Conservation (phyloP, 2,113 vertebrate genomes). For the Tragelaphus scriptus region DNA sequence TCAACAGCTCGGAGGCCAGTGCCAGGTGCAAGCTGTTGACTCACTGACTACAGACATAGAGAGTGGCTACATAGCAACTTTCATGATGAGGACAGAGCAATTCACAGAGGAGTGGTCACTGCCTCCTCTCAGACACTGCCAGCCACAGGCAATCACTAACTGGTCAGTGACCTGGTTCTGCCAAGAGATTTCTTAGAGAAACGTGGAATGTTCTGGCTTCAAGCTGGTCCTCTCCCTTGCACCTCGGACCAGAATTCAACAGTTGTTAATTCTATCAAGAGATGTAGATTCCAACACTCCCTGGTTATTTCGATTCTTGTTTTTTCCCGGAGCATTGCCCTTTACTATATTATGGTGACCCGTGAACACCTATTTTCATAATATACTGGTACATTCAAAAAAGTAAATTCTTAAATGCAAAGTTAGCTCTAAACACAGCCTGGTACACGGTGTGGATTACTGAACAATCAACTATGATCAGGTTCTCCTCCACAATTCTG, state of each 20-base stretch:
- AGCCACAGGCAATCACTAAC: neutral
- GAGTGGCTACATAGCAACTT: neutral
- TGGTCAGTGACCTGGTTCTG: neutral
- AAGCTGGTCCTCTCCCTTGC: neutral
- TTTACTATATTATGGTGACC: neutral
- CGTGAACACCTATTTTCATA: neutral
- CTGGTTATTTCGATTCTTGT: neutral
- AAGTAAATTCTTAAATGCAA: neutral
- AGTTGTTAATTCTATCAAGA: neutral
- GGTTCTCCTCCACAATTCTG: neutral
- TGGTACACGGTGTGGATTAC: conserved; percentile 5
- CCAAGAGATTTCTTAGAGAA: neutral
- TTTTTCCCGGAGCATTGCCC: neutral
- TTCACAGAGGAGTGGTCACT: neutral
- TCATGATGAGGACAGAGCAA: neutral
- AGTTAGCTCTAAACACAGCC: neutral
- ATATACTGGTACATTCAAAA: neutral
- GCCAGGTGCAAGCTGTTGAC: neutral
- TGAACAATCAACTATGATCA: neutral
- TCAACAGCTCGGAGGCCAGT: neutral
- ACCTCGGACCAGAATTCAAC: neutral
- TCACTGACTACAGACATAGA: neutral
- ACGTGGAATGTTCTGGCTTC: neutral
- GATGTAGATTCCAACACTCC: neutral
- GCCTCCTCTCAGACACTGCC: neutral